A percentile compares a stretch with the other conserved stretches of the same genome.
phyloP scores from a whole-genome alignment of 2,888 invertebrate species.

The Clusia tigrina region DNA sequence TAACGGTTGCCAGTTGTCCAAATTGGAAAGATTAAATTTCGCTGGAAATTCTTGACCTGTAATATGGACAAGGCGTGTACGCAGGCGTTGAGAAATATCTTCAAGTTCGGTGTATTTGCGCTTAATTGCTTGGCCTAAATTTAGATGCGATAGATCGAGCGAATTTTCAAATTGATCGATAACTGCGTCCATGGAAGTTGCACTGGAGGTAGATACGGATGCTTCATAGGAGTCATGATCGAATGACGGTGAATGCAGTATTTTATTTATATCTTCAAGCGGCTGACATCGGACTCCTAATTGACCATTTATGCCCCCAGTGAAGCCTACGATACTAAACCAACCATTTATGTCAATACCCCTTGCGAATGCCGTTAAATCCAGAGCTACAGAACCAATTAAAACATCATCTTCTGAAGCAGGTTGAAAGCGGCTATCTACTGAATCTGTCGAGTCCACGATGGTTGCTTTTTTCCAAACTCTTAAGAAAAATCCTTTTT shows the following conservation, averaged over 20 bases:
- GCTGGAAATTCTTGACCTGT: constrained; percentile 67
- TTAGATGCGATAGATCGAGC: constrained; percentile 55
- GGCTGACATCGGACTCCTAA: constrained; percentile 70
- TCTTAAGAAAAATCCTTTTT: constrained; percentile 70
- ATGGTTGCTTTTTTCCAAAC: constrained; percentile 69
- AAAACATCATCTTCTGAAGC: constrained; percentile 69
- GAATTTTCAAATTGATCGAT: constrained; percentile 55
- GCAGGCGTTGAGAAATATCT: constrained; percentile 70
- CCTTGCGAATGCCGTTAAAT: constrained; percentile 67
- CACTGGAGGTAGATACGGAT: constrained; percentile 11
- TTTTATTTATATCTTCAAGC: constrained; percentile 61
- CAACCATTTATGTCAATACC: constrained; percentile 69
- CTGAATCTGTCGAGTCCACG: constrained; percentile 44
- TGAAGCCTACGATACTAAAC: constrained; percentile 72
- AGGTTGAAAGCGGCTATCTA: constrained; percentile 57
- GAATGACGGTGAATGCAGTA: constrained; percentile 15
- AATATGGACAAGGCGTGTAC: constrained; percentile 68
- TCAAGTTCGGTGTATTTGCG: constrained; percentile 72
- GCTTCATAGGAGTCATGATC: background rate
- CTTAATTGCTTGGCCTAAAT: constrained; percentile 66
- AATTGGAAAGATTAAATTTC: constrained; percentile 65
- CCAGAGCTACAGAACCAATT: constrained; percentile 70
- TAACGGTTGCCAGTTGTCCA: constrained; percentile 48
- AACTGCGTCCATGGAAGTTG: constrained; percentile 42
- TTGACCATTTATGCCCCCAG: constrained; percentile 69